Conservation (phyloP, 2,797 vertebrate species). For the Enteromius fasciolatus region DNA sequence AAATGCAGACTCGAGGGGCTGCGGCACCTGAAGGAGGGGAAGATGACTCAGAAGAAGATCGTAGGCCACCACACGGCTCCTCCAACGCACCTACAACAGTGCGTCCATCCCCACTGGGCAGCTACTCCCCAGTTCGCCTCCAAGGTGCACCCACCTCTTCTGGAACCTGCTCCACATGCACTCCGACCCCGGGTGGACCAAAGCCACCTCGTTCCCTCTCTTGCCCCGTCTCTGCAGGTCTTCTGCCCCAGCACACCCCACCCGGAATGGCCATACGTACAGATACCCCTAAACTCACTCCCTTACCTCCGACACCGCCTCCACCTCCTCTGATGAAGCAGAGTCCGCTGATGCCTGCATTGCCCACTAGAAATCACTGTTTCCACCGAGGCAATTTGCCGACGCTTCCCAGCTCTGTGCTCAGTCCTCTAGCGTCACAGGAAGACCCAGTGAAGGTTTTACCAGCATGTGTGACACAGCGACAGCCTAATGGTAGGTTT, state of each 20-base stretch:
- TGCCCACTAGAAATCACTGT: conserved; percentile 69
- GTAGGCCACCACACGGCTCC: conserved; percentile 28
- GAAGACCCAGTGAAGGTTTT: conserved; percentile 69
- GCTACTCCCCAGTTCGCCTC: conserved; percentile 89
- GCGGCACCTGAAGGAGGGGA: conserved; percentile 61
- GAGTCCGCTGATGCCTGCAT: conserved; percentile 64
- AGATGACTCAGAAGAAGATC: conserved; percentile 61
- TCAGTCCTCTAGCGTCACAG: conserved; percentile 69
- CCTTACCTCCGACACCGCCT: conserved; percentile 64
- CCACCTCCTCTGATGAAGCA: conserved; percentile 70
- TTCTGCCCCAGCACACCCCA: conserved; percentile 70
- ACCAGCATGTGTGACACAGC: conserved; percentile 66
- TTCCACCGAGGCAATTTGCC: conserved; percentile 75
- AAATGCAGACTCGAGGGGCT: conserved; percentile 78
- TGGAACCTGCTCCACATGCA: conserved; percentile 85
- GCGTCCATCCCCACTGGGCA: conserved; percentile 90
- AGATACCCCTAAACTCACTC: conserved; percentile 53
- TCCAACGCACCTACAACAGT: conserved; percentile 79
- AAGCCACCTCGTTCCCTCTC: conserved; percentile 80
- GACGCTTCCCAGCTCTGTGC: conserved; percentile 67
- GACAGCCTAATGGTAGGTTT: conserved; percentile 84
- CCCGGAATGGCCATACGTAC: conserved; percentile 39
- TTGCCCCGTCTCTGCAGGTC: conserved; percentile 77
- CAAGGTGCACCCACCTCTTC: conserved; percentile 76
- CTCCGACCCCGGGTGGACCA: conserved; percentile 69